These are phyloP conservation scores for Danaus chrysippus DNA, from an alignment of 2,888 invertebrate genomes.

Conservation along the genomic window DNA sequence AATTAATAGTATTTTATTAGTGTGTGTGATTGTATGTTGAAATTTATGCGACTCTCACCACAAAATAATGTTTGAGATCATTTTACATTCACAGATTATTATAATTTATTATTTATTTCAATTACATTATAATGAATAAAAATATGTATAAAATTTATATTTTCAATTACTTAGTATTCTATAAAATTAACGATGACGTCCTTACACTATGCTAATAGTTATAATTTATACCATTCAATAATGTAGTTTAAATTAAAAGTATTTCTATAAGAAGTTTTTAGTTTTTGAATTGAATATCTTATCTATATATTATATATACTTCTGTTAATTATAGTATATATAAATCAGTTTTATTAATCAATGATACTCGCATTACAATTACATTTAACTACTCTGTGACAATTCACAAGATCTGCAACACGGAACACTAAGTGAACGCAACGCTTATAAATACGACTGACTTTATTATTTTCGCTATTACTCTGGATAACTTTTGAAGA, in stretches of 20 bases:
- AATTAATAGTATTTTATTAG: background rate
- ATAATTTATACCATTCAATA: no score
- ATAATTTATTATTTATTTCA: background rate
- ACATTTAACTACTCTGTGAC: conserved; percentile 34
- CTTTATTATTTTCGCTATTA: conserved; percentile 44
- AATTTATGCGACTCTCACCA: conserved; percentile 11
- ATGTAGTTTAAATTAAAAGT: no score
- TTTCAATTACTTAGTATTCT: no score
- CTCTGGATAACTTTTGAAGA: conserved; percentile 50
- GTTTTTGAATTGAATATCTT: no score
- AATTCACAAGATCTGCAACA: conserved; percentile 40
- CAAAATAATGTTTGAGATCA: conserved; percentile 13
- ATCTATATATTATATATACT: no score
- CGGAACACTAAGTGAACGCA: conserved; percentile 65
- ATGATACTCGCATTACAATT: background rate
- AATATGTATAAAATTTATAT: no score
- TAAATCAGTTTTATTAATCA: background rate
- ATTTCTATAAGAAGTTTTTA: no score
- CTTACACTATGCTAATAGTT: no score
- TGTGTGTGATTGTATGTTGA: conserved; percentile 1
- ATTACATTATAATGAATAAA: no score
- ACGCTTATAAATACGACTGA: conserved; percentile 60
- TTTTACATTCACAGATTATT: conserved; percentile 2
- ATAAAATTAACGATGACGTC: no score
- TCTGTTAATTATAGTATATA: background rate